These are phyloP conservation scores for Synergus japonicus DNA, from an alignment of 2,888 invertebrate species.

Conservation along the genomic window DNA sequence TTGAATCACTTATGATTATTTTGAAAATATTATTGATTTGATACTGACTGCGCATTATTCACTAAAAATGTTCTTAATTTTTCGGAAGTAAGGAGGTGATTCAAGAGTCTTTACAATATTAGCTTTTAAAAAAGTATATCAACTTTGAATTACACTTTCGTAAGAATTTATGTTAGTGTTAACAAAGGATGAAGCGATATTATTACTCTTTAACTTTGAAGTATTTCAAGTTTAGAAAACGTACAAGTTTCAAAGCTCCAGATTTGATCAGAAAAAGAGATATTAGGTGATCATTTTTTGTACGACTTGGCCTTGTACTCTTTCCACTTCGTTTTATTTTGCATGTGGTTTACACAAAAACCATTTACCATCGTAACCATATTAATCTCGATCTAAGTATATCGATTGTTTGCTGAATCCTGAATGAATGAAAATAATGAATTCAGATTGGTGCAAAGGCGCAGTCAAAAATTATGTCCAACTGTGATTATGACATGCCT, in stretches of 20 bases:
- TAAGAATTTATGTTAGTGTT: too few species aligned
- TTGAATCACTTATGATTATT: neutral
- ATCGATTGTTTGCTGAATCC: neutral
- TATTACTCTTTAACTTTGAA: neutral
- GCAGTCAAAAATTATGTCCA: neutral
- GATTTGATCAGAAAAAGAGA: neutral
- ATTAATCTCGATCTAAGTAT: neutral
- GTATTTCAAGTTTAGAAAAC: neutral
- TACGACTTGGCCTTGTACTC: neutral
- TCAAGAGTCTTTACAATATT: neutral
- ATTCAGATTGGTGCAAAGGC: slow-evolving; percentile 26
- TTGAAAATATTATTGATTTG: neutral
- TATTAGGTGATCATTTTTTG: neutral
- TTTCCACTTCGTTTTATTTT: neutral
- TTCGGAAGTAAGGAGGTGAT: neutral
- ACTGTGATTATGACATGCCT: neutral
- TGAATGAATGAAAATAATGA: slow-evolving; percentile 25
- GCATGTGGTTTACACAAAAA: neutral
- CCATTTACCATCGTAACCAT: neutral
- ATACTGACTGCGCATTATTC: neutral
- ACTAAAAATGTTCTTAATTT: neutral
- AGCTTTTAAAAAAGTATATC: neutral
- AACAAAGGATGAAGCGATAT: too few species aligned
- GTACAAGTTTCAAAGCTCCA: neutral
- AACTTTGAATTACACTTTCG: neutral